These are phyloP conservation scores for Drosophila sturtevanti DNA, from an alignment of 1,140 invertebrate genomes.

Conservation along the genomic window DNA sequence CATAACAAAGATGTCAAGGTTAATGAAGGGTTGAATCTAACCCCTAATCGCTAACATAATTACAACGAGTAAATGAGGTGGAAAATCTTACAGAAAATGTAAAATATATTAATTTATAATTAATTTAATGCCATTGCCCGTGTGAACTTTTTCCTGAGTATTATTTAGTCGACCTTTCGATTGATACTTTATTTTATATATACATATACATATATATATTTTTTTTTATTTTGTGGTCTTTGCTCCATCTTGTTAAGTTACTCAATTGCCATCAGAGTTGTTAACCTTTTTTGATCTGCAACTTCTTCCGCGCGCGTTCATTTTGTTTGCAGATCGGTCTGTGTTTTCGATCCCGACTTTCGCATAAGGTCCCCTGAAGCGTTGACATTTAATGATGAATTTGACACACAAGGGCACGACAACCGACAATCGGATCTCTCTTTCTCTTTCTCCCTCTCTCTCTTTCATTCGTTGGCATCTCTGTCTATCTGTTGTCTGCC, in stretches of 20 bases:
- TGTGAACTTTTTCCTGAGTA: slow-evolving; percentile 8
- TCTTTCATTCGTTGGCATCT: slow-evolving; percentile 34
- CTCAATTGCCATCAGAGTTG: slow-evolving; percentile 72
- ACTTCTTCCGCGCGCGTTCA: slow-evolving; percentile 29
- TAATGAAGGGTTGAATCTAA: not conserved
- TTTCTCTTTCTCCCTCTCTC: slow-evolving; percentile 12
- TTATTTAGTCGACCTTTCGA: not conserved
- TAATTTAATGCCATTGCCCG: not conserved
- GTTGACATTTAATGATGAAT: slow-evolving; percentile 82
- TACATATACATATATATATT: too few species aligned
- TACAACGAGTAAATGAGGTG: too few species aligned
- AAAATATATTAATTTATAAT: not conserved
- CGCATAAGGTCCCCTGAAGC: slow-evolving; percentile 68
- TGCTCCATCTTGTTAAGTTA: slow-evolving; percentile 60
- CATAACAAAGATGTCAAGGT: slow-evolving; percentile 18
- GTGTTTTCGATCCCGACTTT: slow-evolving; percentile 45
- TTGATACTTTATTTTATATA: not conserved
- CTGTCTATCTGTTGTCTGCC: slow-evolving; percentile 25
- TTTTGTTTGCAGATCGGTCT: slow-evolving; percentile 17
- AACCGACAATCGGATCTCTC: slow-evolving; percentile 52
- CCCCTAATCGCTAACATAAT: not conserved
- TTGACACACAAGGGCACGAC: slow-evolving; percentile 82
- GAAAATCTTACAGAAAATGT: not conserved
- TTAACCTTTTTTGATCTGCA: slow-evolving; percentile 66
- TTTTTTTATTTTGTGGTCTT: slow-evolving; percentile 18